Evolutionary conservation across 2,888 invertebrate genomes (phyloP).

Genomic region (Papilio protenor): DNA sequence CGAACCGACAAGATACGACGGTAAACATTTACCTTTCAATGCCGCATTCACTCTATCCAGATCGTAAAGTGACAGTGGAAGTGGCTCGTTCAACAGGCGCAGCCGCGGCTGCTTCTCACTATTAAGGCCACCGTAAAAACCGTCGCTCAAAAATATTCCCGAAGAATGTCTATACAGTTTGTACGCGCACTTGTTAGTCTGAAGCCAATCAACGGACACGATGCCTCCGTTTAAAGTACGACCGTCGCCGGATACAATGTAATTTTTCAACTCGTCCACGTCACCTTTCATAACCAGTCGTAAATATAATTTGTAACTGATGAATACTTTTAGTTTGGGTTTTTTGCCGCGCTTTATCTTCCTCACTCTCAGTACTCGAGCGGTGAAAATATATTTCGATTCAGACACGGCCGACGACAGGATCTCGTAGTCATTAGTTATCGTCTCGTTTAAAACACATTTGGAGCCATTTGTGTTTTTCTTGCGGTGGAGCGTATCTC

Average conservation of each 20-base stretch:
- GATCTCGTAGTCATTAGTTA: slow-evolving; percentile 84
- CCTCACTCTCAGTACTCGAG: slow-evolving; percentile 77
- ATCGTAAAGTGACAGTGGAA: slow-evolving; percentile 80
- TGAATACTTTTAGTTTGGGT: slow-evolving; percentile 73
- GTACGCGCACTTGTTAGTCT: slow-evolving; percentile 79
- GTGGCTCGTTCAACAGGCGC: slow-evolving; percentile 79
- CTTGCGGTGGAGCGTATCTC: slow-evolving; percentile 73
- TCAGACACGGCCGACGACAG: slow-evolving; percentile 82
- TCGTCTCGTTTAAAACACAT: slow-evolving; percentile 82
- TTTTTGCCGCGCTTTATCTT: slow-evolving; percentile 76
- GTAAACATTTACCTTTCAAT: slow-evolving; percentile 82
- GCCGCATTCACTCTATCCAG: slow-evolving; percentile 82
- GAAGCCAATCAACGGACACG: slow-evolving; percentile 78
- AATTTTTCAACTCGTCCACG: slow-evolving; percentile 71
- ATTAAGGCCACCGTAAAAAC: slow-evolving; percentile 66
- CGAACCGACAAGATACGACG: slow-evolving; percentile 65
- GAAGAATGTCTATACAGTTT: slow-evolving; percentile 80
- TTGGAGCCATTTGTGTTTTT: slow-evolving; percentile 78
- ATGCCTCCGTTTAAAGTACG: slow-evolving; percentile 77
- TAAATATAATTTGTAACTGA: slow-evolving; percentile 78
- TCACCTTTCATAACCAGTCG: slow-evolving; percentile 78
- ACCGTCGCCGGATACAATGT: slow-evolving; percentile 73
- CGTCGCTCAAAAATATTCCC: slow-evolving; percentile 80
- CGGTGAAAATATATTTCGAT: slow-evolving; percentile 82
- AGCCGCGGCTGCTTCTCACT: slow-evolving; percentile 69